Percentiles rank a stretch among this genome's conserved stretches.
Evolutionary conservation across 2,888 invertebrate species (phyloP).

Genomic region (Leptopterna dolabrata): DNA sequence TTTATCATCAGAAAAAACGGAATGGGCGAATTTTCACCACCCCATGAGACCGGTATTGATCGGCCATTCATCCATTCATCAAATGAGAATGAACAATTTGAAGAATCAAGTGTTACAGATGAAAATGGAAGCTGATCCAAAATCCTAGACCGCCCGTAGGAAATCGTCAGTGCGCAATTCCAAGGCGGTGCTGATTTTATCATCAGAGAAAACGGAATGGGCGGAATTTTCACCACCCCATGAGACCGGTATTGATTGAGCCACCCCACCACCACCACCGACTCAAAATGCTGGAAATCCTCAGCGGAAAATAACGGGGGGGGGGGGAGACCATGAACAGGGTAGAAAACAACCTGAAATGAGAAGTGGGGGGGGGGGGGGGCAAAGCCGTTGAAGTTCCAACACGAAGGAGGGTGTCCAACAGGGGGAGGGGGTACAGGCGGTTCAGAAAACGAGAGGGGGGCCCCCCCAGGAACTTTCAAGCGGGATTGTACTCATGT

Average conservation of each 20-base stretch:
- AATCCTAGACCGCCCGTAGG: background rate
- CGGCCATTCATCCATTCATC: no score
- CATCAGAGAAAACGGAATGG: background rate
- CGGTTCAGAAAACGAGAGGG: background rate
- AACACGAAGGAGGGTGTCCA: background rate
- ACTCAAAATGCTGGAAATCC: no score
- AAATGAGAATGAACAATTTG: no score
- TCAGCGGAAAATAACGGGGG: no score
- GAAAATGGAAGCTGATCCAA: no score
- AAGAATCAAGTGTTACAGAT: no score
- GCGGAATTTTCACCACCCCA: background rate
- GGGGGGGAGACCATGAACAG: no score
- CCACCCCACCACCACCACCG: no score
- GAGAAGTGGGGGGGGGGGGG: background rate
- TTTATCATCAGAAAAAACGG: background rate
- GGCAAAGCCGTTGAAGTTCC: background rate
- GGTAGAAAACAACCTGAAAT: background rate
- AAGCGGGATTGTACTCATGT: background rate
- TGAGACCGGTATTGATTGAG: background rate
- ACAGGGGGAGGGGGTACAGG: background rate
- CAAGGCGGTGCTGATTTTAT: background rate
- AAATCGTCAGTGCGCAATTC: background rate
- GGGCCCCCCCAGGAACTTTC: background rate
- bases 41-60: background rate
- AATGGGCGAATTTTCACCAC: no score